phyloP scores from a whole-genome alignment of 2,888 invertebrate genomes.

The Limenitis camilla region DNA sequence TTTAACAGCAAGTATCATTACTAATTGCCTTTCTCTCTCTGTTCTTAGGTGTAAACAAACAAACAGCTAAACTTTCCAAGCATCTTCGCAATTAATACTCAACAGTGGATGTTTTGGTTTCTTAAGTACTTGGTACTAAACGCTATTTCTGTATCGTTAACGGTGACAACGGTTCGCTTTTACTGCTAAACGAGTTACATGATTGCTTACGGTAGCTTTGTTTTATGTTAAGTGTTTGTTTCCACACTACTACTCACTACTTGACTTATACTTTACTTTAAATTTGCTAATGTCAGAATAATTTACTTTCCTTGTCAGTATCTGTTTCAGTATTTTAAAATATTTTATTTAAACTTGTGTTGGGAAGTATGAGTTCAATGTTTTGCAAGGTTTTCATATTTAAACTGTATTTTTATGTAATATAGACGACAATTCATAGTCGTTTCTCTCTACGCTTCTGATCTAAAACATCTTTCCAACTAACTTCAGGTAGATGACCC shows the following conservation, averaged over 20 bases:
- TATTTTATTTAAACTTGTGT: too few relatives aligned
- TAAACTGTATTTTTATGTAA: too few relatives aligned
- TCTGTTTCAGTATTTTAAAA: too few relatives aligned
- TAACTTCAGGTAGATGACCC: too few relatives aligned
- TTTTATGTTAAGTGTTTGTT: conserved; percentile 10
- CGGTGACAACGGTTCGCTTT: conserved; percentile 21
- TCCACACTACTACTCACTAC: background rate
- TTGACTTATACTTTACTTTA: background rate
- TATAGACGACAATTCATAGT: too few relatives aligned
- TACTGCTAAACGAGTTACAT: conserved; percentile 22
- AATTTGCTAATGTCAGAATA: background rate
- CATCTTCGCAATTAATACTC: conserved; percentile 19
- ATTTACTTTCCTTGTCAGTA: background rate
- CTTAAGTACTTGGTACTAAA: conserved; percentile 15
- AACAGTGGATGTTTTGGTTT: conserved; percentile 13
- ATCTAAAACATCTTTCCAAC: too few relatives aligned
- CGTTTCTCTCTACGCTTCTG: too few relatives aligned
- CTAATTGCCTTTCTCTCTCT: background rate
- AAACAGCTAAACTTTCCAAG: conserved; percentile 9
- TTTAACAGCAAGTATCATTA: background rate
- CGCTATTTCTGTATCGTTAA: conserved; percentile 22
- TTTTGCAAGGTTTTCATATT: too few relatives aligned
- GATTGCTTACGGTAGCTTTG: conserved; percentile 15
- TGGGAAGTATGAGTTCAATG: too few relatives aligned
- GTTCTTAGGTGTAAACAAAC: conserved; percentile 2